Evolutionary conservation across 2,797 vertebrate species (phyloP).

Genomic region (Enteromius fasciolatus): DNA sequence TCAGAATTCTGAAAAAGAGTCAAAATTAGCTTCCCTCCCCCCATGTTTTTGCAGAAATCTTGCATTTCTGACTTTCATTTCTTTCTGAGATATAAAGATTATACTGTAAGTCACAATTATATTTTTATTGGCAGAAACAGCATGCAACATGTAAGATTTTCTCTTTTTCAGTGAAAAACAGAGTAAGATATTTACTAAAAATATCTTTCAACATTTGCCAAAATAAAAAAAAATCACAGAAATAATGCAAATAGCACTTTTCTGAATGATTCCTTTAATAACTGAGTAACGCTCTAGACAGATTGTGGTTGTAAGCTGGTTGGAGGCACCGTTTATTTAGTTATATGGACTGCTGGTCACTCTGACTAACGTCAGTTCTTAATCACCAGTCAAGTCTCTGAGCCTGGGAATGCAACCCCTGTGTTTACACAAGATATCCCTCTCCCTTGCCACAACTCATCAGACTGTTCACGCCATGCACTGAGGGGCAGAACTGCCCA

Average conservation of each 20-base stretch:
- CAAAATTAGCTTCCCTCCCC: too few relatives aligned
- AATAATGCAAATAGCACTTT: not conserved
- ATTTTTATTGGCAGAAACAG: not conserved
- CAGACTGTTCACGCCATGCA: constrained; percentile 23
- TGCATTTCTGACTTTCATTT: not conserved
- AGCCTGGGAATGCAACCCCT: constrained; percentile 72
- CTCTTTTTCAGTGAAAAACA: not conserved
- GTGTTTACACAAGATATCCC: constrained; percentile 76
- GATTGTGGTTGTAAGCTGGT: not conserved
- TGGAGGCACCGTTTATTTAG: constrained; percentile 10
- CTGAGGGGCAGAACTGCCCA: constrained; percentile 27
- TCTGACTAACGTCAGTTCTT: constrained; percentile 61
- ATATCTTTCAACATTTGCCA: too few relatives aligned
- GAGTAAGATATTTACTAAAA: not conserved
- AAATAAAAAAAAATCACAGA: not conserved
- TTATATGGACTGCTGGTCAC: constrained; percentile 28
- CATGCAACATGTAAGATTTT: not conserved
- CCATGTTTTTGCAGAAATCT: not conserved
- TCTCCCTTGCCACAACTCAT: constrained; percentile 58
- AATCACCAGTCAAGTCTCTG: constrained; percentile 65
- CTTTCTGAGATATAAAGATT: not conserved
- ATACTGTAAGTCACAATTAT: not conserved
- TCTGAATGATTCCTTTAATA: not conserved
- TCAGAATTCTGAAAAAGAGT: not conserved
- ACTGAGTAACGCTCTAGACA: not conserved